A percentile compares a stretch with the other conserved stretches of the same genome.
phyloP scores from a whole-genome alignment of 2,113 vertebrate genomes.

The Hemiprocne comata region DNA sequence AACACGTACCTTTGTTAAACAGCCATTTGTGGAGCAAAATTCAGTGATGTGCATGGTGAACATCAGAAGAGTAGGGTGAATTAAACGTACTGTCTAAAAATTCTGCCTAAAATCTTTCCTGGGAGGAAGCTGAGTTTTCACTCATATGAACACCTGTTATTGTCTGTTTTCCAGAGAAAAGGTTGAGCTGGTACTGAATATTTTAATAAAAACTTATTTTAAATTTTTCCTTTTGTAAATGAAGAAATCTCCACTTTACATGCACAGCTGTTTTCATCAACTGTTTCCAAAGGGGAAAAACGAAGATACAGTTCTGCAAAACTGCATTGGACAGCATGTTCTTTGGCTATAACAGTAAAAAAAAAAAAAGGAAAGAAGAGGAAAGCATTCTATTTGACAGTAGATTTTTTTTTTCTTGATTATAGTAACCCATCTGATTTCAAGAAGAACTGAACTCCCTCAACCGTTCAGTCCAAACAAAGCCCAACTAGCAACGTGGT shows the following conservation, averaged over 20 bases:
- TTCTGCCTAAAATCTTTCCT: background rate
- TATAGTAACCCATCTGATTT: background rate
- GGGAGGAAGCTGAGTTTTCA: background rate
- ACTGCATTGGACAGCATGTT: background rate
- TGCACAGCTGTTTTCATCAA: background rate
- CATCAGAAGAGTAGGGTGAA: background rate
- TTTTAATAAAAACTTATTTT: background rate
- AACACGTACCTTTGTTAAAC: background rate
- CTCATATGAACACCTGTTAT: background rate
- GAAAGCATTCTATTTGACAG: background rate
- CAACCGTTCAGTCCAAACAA: background rate
- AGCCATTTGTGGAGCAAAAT: background rate
- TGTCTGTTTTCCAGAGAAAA: background rate
- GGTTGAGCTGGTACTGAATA: background rate
- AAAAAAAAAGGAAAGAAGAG: background rate
- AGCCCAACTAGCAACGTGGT: background rate
- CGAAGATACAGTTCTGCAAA: background rate
- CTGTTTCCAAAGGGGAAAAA: background rate
- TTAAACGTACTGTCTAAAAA: background rate
- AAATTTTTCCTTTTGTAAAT: background rate
- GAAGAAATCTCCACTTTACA: background rate
- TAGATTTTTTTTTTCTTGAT: background rate
- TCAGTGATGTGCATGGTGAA: background rate
- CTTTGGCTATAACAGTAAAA: background rate
- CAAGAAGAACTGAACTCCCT: background rate